Percentiles rank a stretch among this genome's conserved stretches.
Evolutionary conservation across 2,888 invertebrate species (phyloP).

Genomic region (Panopea generosa): DNA sequence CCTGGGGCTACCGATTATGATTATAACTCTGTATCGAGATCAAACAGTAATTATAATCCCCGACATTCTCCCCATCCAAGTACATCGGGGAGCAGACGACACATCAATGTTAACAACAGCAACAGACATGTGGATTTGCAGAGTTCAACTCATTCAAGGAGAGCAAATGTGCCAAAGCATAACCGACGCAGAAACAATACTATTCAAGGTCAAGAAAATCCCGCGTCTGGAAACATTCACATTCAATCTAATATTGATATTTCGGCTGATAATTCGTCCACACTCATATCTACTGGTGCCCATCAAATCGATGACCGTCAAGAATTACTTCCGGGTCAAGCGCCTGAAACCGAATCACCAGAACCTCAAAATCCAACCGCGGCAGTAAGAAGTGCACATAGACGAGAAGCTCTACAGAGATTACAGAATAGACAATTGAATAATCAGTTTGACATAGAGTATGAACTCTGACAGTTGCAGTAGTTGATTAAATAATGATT

Average conservation of each 20-base stretch:
- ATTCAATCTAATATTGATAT: no score
- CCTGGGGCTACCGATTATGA: no score
- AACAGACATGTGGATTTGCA: background rate
- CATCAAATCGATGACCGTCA: background rate
- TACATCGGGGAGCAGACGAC: slow-evolving; percentile 5
- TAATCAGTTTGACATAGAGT: no score
- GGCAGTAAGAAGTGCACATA: slow-evolving; percentile 27
- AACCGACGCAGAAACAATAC: no score
- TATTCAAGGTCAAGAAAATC: no score
- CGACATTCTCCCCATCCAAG: slow-evolving; percentile 36
- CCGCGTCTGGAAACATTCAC: no score
- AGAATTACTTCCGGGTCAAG: background rate
- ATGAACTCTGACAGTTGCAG: no score
- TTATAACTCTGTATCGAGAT: background rate
- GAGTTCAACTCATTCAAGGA: no score
- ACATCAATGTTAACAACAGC: background rate
- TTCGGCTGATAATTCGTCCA: no score
- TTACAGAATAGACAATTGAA: slow-evolving; percentile 15
- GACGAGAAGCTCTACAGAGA: slow-evolving; percentile 14
- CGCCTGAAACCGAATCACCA: slow-evolving; percentile 8
- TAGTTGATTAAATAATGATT: no score
- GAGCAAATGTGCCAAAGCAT: no score
- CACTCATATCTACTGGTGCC: no score
- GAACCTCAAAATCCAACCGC: slow-evolving; percentile 17
- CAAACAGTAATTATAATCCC: background rate